These are phyloP conservation scores for Drepana falcataria DNA, from an alignment of 2,888 invertebrate species.

Conservation along the genomic window DNA sequence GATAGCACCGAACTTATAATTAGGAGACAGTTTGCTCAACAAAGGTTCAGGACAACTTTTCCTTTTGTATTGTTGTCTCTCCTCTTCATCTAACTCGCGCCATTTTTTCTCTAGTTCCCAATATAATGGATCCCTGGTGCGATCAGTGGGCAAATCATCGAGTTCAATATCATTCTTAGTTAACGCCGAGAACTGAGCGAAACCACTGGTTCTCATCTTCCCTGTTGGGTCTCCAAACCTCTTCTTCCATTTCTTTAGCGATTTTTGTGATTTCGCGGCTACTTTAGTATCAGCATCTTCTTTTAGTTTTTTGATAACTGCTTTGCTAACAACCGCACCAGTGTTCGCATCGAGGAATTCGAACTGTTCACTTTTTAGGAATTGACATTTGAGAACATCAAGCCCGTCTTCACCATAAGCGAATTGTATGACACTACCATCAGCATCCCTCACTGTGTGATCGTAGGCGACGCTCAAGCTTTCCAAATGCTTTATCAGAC, in stretches of 20 bases:
- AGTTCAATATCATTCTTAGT: conserved; percentile 67
- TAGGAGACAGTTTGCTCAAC: conserved; percentile 83
- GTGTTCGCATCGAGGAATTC: conserved; percentile 91
- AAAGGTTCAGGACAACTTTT: conserved; percentile 87
- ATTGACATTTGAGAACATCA: conserved; percentile 93
- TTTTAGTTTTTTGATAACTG: conserved; percentile 78
- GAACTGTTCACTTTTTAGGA: conserved; percentile 86
- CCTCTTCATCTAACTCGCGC: conserved; percentile 79
- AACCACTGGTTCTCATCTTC: conserved; percentile 75
- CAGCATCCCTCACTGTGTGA: conserved; percentile 96
- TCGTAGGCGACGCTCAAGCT: conserved; percentile 96
- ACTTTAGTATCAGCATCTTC: conserved; percentile 68
- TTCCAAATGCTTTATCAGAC: conserved; percentile 98
- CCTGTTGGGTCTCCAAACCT: conserved; percentile 66
- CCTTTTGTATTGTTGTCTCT: conserved; percentile 73
- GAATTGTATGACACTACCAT: conserved; percentile 95
- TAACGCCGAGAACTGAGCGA: conserved; percentile 79
- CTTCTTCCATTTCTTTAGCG: conserved; percentile 80
- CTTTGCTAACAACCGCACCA: conserved; percentile 80
- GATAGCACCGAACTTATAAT: conserved; percentile 88
- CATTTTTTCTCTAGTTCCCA: conserved; percentile 82
- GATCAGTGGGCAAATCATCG: conserved; percentile 62
- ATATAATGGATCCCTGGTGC: conserved; percentile 79
- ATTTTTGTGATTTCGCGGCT: conserved; percentile 78
- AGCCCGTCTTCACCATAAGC: conserved; percentile 96